Evolutionary conservation across 2,113 vertebrate genomes (phyloP).

Genomic region (Antechinus stuartii): DNA sequence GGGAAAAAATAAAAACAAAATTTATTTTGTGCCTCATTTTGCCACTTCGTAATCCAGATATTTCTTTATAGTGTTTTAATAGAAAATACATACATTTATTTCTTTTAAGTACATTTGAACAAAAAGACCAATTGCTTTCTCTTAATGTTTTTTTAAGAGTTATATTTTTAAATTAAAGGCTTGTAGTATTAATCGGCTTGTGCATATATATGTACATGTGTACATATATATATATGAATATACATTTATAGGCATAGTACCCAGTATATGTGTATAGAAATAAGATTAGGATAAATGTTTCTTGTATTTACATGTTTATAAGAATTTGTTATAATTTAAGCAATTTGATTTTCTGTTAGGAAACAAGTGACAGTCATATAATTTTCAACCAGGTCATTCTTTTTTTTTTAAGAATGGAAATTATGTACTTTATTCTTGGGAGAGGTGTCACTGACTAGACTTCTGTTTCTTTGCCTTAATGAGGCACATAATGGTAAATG

Average conservation of each 20-base stretch:
- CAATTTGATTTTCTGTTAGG: neutral
- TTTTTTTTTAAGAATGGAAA: neutral
- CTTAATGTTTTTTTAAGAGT: constrained; percentile 49
- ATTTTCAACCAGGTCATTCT: neutral
- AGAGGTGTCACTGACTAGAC: neutral
- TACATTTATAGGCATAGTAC: neutral
- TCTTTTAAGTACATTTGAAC: constrained; percentile 33
- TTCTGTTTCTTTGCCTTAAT: neutral
- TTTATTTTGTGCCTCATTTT: constrained; percentile 23
- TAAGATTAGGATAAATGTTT: neutral
- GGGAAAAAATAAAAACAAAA: constrained; percentile 44
- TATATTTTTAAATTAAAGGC: constrained; percentile 16
- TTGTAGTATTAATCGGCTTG: constrained; percentile 1
- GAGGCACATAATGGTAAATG: constrained; percentile 10
- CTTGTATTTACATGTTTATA: neutral
- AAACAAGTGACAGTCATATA: neutral
- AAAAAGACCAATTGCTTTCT: constrained; percentile 33
- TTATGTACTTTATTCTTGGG: neutral
- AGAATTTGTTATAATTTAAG: neutral
- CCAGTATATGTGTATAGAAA: neutral
- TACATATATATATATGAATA: neutral
- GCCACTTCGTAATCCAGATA: neutral
- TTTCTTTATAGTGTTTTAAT: neutral
- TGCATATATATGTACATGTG: neutral
- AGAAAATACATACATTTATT: constrained; percentile 4